These are phyloP conservation scores for Atta cephalotes DNA, from an alignment of 1,140 invertebrate species.

Conservation along the genomic window DNA sequence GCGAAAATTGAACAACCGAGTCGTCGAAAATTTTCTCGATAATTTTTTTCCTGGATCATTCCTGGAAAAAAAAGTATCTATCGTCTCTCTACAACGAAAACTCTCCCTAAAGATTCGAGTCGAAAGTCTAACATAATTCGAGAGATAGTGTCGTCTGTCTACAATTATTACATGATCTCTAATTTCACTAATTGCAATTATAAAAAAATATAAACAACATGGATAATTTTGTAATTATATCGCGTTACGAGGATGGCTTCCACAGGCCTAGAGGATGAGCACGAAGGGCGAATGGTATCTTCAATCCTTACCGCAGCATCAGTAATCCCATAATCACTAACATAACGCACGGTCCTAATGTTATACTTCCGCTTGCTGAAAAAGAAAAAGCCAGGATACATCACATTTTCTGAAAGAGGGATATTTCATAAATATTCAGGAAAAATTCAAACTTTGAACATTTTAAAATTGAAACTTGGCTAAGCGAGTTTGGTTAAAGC, in stretches of 20 bases:
- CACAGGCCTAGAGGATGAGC: constrained; percentile 66
- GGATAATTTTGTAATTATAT: constrained; percentile 71
- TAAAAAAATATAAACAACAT: constrained; percentile 80
- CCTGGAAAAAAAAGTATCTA: neutral
- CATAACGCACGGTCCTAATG: constrained; percentile 56
- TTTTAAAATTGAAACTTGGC: constrained; percentile 18
- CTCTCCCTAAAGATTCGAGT: neutral
- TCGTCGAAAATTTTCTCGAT: neutral
- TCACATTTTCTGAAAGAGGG: neutral
- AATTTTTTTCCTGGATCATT: neutral
- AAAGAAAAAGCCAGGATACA: neutral
- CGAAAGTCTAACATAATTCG: constrained; percentile 34
- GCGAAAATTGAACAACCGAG: constrained; percentile 34
- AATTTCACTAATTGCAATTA: constrained; percentile 76
- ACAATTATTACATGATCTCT: constrained; percentile 57
- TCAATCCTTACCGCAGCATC: constrained; percentile 67
- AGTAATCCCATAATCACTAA: constrained; percentile 65
- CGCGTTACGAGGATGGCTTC: constrained; percentile 10
- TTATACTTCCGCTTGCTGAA: constrained; percentile 68
- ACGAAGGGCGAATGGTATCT: constrained; percentile 22
- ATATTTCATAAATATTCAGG: constrained; percentile 53
- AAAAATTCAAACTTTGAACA: constrained; percentile 34
- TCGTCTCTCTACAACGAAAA: constrained; percentile 5
- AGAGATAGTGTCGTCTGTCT: constrained; percentile 50
- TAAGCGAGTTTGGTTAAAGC: constrained; percentile 5